Conservation (phyloP, 2,888 invertebrate species). For the Cryptophagus acutangulus region DNA sequence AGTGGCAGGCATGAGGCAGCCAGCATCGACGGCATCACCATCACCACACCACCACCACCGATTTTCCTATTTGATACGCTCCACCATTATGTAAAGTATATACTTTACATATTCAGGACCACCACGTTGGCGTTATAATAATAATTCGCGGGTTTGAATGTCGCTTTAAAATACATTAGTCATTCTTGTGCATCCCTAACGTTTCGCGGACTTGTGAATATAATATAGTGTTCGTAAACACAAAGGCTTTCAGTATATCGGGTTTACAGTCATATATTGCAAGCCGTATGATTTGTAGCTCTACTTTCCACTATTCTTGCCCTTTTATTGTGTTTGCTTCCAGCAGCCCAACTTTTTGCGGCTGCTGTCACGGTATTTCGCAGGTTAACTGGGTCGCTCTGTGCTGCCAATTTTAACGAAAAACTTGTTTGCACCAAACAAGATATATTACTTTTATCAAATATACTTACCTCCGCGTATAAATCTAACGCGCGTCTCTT, state of each 20-base stretch:
- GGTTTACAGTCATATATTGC: slow-evolving; percentile 36
- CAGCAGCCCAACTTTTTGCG: slow-evolving; percentile 25
- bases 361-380: slow-evolving; percentile 12
- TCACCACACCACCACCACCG: slow-evolving; percentile 1
- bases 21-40: too few relatives aligned
- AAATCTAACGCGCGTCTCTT: too few relatives aligned
- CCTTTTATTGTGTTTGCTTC: slow-evolving; percentile 32
- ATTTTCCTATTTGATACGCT: slow-evolving; percentile 5
- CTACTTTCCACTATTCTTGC: slow-evolving; percentile 36
- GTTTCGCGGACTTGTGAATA: slow-evolving; percentile 37
- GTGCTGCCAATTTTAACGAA: slow-evolving; percentile 22
- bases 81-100: slow-evolving; percentile 24
- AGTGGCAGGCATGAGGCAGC: background rate
- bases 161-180: slow-evolving; percentile 41
- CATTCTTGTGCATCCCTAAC: slow-evolving; percentile 34
- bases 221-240: slow-evolving; percentile 39
- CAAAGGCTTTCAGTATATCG: slow-evolving; percentile 39
- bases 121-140: slow-evolving; percentile 23
- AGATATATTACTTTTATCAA: too few relatives aligned
- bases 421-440: slow-evolving; percentile 21
- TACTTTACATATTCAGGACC: slow-evolving; percentile 24
- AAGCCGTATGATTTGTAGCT: slow-evolving; percentile 39
- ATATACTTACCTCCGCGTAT: too few relatives aligned
- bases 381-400: slow-evolving; percentile 32
- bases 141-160: slow-evolving; percentile 31